These are phyloP conservation scores for Dasyornis broadbenti DNA, from an alignment of 2,113 vertebrate genomes.

Conservation along the genomic window DNA sequence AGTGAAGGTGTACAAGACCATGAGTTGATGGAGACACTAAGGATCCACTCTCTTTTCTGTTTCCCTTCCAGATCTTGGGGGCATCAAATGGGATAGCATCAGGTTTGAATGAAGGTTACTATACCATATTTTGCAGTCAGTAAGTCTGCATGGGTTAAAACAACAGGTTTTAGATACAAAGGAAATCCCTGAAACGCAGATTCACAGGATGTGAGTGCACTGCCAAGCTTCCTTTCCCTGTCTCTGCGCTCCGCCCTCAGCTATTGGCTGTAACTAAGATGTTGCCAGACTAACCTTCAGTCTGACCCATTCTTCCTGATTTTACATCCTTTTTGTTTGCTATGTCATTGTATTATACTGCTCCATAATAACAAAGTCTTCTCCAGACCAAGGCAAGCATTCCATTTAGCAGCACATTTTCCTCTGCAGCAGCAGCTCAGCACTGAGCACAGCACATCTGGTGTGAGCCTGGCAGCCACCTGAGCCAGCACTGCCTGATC, in stretches of 20 bases:
- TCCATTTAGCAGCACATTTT: neutral
- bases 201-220: accelerated
- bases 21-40: neutral
- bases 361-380: neutral
- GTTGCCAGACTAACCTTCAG: neutral
- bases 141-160: neutral
- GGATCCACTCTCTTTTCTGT: neutral
- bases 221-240: neutral
- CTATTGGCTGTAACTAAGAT: neutral
- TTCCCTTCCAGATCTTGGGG: neutral
- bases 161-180: neutral
- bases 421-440: neutral
- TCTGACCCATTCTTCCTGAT: neutral
- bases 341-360: neutral
- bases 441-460: accelerated
- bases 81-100: neutral
- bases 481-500: accelerated
- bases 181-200: neutral
- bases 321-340: neutral
- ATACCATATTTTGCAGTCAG: neutral
- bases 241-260: neutral
- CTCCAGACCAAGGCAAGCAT: neutral
- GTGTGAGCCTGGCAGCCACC: neutral
- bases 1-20: neutral
- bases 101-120: neutral